Evolutionary conservation across 2,113 vertebrate genomes (phyloP).

Genomic region (Melanerpes formicivorus): DNA sequence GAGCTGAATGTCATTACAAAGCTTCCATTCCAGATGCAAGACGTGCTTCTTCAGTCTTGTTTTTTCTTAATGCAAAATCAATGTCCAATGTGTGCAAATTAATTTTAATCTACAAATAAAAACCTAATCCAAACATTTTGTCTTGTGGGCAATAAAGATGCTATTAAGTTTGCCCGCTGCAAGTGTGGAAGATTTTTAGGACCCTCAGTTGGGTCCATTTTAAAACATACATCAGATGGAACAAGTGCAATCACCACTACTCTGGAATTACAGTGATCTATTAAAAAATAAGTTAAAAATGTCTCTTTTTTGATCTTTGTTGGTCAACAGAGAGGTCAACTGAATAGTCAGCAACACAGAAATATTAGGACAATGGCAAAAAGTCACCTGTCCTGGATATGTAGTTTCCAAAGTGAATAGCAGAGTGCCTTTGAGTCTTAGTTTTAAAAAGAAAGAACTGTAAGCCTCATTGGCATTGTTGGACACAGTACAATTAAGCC

Average conservation of each 20-base stretch:
- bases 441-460: not conserved
- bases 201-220: not conserved
- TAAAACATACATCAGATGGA: not conserved
- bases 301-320: not conserved
- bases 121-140: not conserved
- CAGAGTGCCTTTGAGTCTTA: not conserved
- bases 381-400: not conserved
- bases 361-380: not conserved
- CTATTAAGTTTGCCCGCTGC: not conserved
- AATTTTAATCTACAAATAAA: constrained; percentile 15
- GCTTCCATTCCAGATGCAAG: not conserved
- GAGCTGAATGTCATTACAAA: not conserved
- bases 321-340: not conserved
- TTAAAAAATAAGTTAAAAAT: not conserved
- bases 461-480: not conserved
- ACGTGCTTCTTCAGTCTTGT: not conserved
- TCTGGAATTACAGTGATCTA: not conserved
- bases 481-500: not conserved
- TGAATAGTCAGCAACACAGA: not conserved
- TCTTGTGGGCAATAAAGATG: not conserved
- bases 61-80: not conserved
- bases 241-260: not conserved
- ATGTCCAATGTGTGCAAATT: not conserved
- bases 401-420: not conserved
- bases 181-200: not conserved